Evolutionary conservation across 2,888 invertebrate genomes (phyloP).

Genomic region (Tenthredo notha): DNA sequence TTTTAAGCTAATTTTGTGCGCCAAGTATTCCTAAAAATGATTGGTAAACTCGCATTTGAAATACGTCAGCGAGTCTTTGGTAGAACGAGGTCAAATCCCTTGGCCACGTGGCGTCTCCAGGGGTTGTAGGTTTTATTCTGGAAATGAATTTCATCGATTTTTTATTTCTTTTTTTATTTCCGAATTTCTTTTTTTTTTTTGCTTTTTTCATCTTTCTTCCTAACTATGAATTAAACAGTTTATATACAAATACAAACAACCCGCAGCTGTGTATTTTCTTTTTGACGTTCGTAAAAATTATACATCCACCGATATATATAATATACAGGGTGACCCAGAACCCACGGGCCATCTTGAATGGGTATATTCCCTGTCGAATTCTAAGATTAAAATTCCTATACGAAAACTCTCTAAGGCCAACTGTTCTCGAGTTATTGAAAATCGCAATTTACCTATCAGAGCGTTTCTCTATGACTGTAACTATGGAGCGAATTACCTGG

Average conservation of each 20-base stretch:
- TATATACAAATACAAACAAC: not conserved
- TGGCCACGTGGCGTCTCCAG: constrained; percentile 44
- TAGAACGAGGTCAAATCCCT: constrained; percentile 45
- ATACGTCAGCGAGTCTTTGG: constrained; percentile 38
- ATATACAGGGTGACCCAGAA: too few relatives aligned
- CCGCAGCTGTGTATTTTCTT: too few relatives aligned
- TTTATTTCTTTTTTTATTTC: not conserved
- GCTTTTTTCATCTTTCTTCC: not conserved
- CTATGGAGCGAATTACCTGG: too few relatives aligned
- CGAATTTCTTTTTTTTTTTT: not conserved
- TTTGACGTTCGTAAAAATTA: not conserved
- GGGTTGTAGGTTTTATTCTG: constrained; percentile 42
- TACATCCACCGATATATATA: too few relatives aligned
- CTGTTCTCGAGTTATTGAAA: too few relatives aligned
- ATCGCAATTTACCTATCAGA: too few relatives aligned
- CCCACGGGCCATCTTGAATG: too few relatives aligned
- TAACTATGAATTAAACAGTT: not conserved
- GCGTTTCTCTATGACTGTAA: too few relatives aligned
- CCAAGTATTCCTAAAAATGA: not conserved
- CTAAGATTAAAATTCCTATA: too few relatives aligned
- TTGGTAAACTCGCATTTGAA: constrained; percentile 45
- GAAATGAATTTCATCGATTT: constrained; percentile 26
- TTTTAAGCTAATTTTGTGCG: constrained; percentile 35
- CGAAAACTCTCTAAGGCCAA: too few relatives aligned
- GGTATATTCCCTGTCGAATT: too few relatives aligned